Conservation (phyloP, 1,140 invertebrate genomes). For the Portunus trituberculatus region DNA sequence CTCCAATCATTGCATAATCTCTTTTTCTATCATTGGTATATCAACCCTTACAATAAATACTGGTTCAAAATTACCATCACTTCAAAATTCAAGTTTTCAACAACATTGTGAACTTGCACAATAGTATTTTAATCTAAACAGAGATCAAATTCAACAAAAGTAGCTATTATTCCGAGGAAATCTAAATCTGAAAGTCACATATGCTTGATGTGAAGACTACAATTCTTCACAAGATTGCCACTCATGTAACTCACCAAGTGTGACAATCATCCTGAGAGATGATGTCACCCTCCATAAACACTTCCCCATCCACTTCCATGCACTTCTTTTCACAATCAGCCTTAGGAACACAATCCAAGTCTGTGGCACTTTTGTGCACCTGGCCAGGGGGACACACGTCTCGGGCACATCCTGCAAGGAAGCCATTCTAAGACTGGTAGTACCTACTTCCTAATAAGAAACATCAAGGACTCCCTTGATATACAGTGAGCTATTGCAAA, state of each 20-base stretch:
- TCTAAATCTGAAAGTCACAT: not conserved
- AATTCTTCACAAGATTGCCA: not conserved
- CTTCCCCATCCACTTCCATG: constrained; percentile 84
- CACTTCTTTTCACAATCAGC: constrained; percentile 86
- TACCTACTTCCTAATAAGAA: too few relatives aligned
- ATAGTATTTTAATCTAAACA: too few relatives aligned
- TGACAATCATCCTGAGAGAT: constrained; percentile 89
- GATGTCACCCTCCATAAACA: constrained; percentile 89
- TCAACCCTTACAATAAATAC: too few relatives aligned
- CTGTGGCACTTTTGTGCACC: constrained; percentile 86
- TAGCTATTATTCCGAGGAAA: too few relatives aligned
- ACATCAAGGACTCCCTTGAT: too few relatives aligned
- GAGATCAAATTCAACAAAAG: too few relatives aligned
- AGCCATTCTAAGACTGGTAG: not conserved
- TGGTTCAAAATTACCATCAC: too few relatives aligned
- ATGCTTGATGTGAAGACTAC: not conserved
- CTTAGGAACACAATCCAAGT: constrained; percentile 87
- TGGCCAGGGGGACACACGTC: constrained; percentile 87
- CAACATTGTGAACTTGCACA: too few relatives aligned
- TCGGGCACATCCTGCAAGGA: not conserved
- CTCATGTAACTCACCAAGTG: constrained; percentile 83
- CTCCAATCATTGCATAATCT: too few relatives aligned
- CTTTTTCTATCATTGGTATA: too few relatives aligned
- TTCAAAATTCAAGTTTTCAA: too few relatives aligned
- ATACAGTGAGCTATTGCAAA: too few relatives aligned